Evolutionary conservation across 2,888 invertebrate species (phyloP), one percentile per base, ranked within the genome.

Genomic region (Ligdia adustata): DNA sequence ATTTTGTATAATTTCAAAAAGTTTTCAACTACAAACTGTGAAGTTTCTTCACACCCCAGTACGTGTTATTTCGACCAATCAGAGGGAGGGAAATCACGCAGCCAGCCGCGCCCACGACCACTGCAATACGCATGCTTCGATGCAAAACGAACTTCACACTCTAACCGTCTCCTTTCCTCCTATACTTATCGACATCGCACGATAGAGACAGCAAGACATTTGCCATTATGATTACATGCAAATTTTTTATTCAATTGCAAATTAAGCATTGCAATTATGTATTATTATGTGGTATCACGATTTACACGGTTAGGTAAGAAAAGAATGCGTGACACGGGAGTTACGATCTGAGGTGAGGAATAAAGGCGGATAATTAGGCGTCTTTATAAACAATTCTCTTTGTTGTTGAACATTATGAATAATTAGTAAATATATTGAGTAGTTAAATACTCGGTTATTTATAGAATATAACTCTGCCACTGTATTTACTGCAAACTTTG

Each of bases 211-310:
- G 78, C 46, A 62, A 52, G n/a, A n/a, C 52, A 67, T 70, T 78
- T 75, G 75, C 73, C 69, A 75, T 76, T 73, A 77, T 74, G 69
- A 81, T 80, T 66, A 80, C 73, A 87, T 88, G 87, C 82, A 85
- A 85, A 82, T 85, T 85, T 86, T 82, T 83, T 80, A 81, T 85
- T 82, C 81, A 83, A 75, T 83, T 80, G 85, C 79, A 84, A 82
- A 88, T 82, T 80, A 82, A 81, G 75, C 75, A 69, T 74, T 82
- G 81, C 80, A 83, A 86, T 87, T 87, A 84, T 80, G 77, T 84
- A 74, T 78, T 81, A 82, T 82, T 81, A 80, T 76, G 67, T 69
- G 51, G 64, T 65, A 77, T 72, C 72, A 76, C 71, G 72, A 69
- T 65, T 66, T 62, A 55, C 63, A 52, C 58, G 65, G 38, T 57